Evolutionary conservation across 2,888 invertebrate genomes (phyloP).

Genomic region (Melikaiella ostensackeni): DNA sequence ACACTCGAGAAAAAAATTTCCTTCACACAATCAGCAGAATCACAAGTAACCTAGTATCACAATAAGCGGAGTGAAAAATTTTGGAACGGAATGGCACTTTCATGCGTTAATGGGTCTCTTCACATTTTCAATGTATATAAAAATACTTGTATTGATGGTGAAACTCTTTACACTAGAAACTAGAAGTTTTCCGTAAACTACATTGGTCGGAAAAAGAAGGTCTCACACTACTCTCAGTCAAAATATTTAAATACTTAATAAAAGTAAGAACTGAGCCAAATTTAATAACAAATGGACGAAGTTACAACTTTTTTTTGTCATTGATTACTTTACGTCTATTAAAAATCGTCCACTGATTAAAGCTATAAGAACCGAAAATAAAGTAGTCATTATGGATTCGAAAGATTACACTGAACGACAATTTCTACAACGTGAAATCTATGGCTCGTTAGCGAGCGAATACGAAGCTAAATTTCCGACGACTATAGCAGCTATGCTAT

Average conservation of each 20-base stretch:
- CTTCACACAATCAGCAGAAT: conserved; percentile 63
- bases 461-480: conserved; percentile 29
- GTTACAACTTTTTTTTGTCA: neutral
- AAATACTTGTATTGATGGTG: conserved; percentile 32
- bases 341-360: conserved; percentile 42
- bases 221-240: conserved; percentile 29
- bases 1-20: conserved; percentile 54
- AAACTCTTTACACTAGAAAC: conserved; percentile 26
- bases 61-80: conserved; percentile 70
- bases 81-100: conserved; percentile 73
- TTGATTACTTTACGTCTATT: neutral
- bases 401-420: neutral
- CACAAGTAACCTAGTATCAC: conserved; percentile 74
- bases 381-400: conserved; percentile 8
- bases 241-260: conserved; percentile 35
- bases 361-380: conserved; percentile 33
- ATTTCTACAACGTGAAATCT: conserved; percentile 27
- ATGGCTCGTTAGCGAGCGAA: neutral
- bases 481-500: conserved; percentile 41
- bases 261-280: conserved; percentile 44
- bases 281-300: conserved; percentile 4
- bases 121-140: conserved; percentile 17
- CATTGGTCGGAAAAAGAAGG: conserved; percentile 41
- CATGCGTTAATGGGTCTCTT: conserved; percentile 60
- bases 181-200: conserved; percentile 36